phyloP scores from a whole-genome alignment of 1,140 invertebrate species.

The Achatina immaculata region DNA sequence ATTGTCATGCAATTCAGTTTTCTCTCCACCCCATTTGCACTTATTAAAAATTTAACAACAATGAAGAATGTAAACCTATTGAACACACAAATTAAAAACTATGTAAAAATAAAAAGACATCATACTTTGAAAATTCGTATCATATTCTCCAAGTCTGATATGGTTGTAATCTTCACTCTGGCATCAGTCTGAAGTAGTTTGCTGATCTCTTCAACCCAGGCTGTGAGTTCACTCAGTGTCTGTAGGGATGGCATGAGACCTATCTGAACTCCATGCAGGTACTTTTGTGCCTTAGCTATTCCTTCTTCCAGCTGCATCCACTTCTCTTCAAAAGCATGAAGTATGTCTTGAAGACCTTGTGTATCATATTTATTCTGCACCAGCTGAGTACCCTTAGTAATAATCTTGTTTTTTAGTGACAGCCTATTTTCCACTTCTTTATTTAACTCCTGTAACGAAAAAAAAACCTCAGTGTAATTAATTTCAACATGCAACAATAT shows the following conservation, averaged over 20 bases:
- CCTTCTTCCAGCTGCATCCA: constrained; percentile 59
- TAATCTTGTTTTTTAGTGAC: constrained; percentile 81
- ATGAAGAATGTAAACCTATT: too few species aligned
- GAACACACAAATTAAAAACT: too few species aligned
- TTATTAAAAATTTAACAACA: too few species aligned
- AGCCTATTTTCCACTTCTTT: constrained; percentile 82
- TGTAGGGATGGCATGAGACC: constrained; percentile 77
- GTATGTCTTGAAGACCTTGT: constrained; percentile 56
- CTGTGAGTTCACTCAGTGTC: constrained; percentile 63
- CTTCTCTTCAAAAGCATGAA: constrained; percentile 56
- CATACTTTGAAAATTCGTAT: constrained; percentile 68
- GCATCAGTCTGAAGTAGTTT: constrained; percentile 54
- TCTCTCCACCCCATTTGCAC: too few species aligned
- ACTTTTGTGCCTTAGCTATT: constrained; percentile 60
- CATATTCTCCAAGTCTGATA: constrained; percentile 60
- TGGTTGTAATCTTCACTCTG: constrained; percentile 52
- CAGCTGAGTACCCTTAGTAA: constrained; percentile 77
- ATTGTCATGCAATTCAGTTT: too few species aligned
- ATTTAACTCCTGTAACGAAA: constrained; percentile 63
- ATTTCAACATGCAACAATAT: too few species aligned
- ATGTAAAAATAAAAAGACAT: too few species aligned
- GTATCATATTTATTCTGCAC: constrained; percentile 74
- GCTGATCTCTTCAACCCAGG: constrained; percentile 64
- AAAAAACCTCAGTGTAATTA: too few species aligned
- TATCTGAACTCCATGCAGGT: constrained; percentile 72